phyloP scores from a whole-genome alignment of 2,888 invertebrate species.

The Cheilosia soror region DNA sequence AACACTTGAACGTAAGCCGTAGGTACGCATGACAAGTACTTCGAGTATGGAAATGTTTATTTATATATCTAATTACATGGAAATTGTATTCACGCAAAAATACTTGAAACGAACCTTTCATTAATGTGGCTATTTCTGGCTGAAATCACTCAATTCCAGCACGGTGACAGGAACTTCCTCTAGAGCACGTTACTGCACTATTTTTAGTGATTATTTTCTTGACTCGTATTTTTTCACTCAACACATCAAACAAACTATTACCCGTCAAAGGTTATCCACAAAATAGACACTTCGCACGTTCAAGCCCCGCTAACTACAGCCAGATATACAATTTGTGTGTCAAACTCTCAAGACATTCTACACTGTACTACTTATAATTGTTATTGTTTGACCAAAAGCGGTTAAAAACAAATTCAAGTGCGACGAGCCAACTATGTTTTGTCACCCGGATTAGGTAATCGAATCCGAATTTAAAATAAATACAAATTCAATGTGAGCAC shows the following conservation, averaged over 20 bases:
- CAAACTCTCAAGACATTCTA: conserved; percentile 35
- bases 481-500: conserved; percentile 38
- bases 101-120: conserved; percentile 17
- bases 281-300: conserved; percentile 5
- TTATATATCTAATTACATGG: background rate
- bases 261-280: conserved; percentile 5
- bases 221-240: no score
- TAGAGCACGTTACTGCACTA: background rate
- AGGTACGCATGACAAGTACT: background rate
- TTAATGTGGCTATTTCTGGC: background rate
- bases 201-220: background rate
- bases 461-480: conserved; percentile 48
- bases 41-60: background rate
- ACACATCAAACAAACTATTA: no score
- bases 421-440: conserved; percentile 36
- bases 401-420: conserved; percentile 47
- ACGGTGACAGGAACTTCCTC: background rate
- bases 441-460: conserved; percentile 68
- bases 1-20: background rate
- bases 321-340: conserved; percentile 18
- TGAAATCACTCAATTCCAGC: background rate
- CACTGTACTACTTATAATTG: conserved; percentile 43
- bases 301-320: conserved; percentile 1
- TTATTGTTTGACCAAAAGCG: conserved; percentile 46
- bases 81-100: conserved; percentile 12